Evolutionary conservation across 1,140 invertebrate species (phyloP), one percentile per base, ranked within the genome.

Genomic region (Diplogasteroides magnus): DNA sequence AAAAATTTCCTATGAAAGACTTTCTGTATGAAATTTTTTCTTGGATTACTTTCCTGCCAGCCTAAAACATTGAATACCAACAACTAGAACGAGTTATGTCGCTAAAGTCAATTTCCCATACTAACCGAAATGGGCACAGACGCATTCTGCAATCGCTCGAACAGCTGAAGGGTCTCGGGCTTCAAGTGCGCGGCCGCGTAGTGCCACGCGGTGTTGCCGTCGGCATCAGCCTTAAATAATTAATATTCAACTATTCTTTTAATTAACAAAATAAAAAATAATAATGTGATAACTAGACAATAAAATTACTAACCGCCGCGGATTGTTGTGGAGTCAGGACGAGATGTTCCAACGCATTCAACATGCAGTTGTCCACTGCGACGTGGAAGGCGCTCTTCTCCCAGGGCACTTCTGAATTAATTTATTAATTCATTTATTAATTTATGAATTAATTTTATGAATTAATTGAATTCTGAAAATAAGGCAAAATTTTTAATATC

Each of bases 171-270:
- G 19, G 70, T 72, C 15, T 55, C 48, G 37, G 66, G 70, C 25
- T 31, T 61, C 26, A 67, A 63, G 2, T 31, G 27, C 0, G 28
- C 14, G 2, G 70, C 70, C 19, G 70, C 65, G n/a, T 67, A 62
- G 65, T 72, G 70, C 70, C 70, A 72, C n/a, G 61, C 67, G n/a
- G 19, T 61, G 28, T 67, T 67, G 6, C 65, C 70, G 11, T 67
- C 6, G 6, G 37, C 37, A 19, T 48, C 37, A 48, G 19, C 37
- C 65, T 67, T 2, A 64, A 67, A 67, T 19, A 26, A 27, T 48
- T 11, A 48, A 48, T 48, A 48, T 48, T 48, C 19, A 48, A 48
- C 37, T 48, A 19, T 48, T 48, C 19, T 48, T 48, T 48, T 48
- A 11, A 48, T 48, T 11, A 48, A 6, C 6, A 48, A 11, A 48